These are phyloP conservation scores for Epizoanthus ramosus DNA, from an alignment of 92 coral and sea anemone genomes.

Conservation along the genomic window DNA sequence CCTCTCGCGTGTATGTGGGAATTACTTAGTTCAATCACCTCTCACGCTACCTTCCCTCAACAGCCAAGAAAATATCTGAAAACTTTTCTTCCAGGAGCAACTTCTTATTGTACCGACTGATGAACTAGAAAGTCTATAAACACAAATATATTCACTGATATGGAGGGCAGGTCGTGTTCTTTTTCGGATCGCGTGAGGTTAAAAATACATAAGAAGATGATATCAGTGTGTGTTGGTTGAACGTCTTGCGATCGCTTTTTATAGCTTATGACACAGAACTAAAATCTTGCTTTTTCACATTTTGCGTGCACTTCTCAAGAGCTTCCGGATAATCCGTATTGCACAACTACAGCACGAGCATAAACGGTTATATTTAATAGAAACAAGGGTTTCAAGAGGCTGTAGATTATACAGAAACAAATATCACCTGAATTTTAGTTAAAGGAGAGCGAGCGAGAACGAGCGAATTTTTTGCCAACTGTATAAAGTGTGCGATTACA, in stretches of 20 bases:
- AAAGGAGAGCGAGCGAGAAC: background rate
- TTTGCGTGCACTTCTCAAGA: constrained; percentile 41
- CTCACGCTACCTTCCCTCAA: background rate
- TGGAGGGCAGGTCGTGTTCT: background rate
- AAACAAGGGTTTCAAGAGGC: constrained; percentile 3
- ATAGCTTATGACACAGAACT: constrained; percentile 1
- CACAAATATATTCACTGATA: constrained; percentile 3
- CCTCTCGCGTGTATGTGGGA: background rate
- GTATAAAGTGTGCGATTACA: background rate
- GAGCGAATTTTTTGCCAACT: background rate
- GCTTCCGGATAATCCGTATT: constrained; percentile 22
- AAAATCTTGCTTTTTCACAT: background rate
- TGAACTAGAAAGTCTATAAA: background rate
- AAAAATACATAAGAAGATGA: constrained; percentile 26
- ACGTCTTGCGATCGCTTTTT: background rate
- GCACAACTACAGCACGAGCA: constrained; percentile 10
- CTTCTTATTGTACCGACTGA: background rate
- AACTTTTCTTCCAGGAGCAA: background rate
- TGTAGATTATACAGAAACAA: background rate
- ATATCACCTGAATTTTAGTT: background rate
- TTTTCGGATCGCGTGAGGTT: constrained; percentile 4
- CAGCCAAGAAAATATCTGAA: background rate
- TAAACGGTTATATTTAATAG: constrained; percentile 36
- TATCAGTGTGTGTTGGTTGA: constrained; percentile 21
- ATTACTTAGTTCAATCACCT: background rate